Percentiles rank a stretch among this genome's conserved stretches.
phyloP scores from a whole-genome alignment of 2,797 vertebrate genomes.

The Chromis chromis region DNA sequence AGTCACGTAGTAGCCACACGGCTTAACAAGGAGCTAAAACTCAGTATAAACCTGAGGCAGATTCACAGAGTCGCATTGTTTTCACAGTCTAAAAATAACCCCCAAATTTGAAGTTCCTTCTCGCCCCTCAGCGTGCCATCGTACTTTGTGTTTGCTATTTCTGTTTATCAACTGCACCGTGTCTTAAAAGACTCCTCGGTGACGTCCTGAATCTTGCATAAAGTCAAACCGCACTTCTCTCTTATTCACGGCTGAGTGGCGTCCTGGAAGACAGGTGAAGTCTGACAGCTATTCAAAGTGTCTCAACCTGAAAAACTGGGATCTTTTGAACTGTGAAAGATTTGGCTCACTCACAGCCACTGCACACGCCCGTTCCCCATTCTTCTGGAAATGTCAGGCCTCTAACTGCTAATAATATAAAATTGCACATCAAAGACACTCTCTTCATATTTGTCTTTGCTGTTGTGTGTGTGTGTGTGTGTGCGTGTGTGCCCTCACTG shows the following conservation, averaged over 20 bases:
- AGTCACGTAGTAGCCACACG: no score
- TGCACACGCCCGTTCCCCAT: not conserved
- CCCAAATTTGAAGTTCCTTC: no score
- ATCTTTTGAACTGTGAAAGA: slow-evolving; percentile 20
- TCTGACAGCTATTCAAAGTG: slow-evolving; percentile 20
- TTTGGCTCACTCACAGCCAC: not conserved
- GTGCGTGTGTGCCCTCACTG: slow-evolving; percentile 26
- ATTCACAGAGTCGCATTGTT: no score
- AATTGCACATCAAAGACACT: slow-evolving; percentile 11
- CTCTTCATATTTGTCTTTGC: not conserved
- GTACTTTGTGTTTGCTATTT: no score
- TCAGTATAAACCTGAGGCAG: no score
- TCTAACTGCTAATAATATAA: slow-evolving; percentile 24
- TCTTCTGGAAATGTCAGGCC: slow-evolving; percentile 41
- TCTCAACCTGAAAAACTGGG: slow-evolving; percentile 33
- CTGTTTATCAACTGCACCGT: not conserved
- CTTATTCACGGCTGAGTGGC: slow-evolving; percentile 25
- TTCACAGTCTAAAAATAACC: no score
- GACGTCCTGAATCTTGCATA: slow-evolving; percentile 11
- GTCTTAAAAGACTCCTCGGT: not conserved
- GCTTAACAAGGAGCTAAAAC: no score
- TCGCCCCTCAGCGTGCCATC: no score
- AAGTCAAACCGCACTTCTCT: not conserved
- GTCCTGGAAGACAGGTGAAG: slow-evolving; percentile 20
- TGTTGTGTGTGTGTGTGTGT: not conserved